These are phyloP conservation scores for Myiagra hebetior DNA, from an alignment of 2,113 vertebrate genomes.

Conservation along the genomic window DNA sequence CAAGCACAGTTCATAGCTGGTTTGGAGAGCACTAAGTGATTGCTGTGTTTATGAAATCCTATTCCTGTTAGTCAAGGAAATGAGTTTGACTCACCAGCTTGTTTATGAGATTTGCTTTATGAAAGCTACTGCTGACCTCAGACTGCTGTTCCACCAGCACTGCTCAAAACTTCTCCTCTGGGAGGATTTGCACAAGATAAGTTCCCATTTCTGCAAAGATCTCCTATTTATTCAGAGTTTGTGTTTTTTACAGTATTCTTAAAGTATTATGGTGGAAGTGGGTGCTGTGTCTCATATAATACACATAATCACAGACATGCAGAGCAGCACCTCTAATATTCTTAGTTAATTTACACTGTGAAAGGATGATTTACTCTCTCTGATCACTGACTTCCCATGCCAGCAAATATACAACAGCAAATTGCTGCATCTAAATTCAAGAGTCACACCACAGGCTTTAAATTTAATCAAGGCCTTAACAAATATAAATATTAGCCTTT, in stretches of 20 bases:
- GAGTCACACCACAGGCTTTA: background rate
- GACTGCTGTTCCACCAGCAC: background rate
- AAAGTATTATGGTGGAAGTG: background rate
- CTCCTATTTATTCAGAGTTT: background rate
- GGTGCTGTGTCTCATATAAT: background rate
- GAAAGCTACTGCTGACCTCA: constrained; percentile 4
- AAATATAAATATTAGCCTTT: background rate
- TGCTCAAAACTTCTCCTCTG: background rate
- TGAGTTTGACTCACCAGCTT: constrained; percentile 51
- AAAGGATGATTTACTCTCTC: background rate
- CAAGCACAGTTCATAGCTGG: fast-evolving
- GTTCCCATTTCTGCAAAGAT: background rate
- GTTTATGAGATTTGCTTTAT: constrained; percentile 34
- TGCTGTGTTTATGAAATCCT: constrained; percentile 51
- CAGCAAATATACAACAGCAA: background rate
- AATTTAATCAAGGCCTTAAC: background rate
- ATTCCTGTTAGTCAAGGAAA: constrained; percentile 57
- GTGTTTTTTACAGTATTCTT: background rate
- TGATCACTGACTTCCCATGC: background rate
- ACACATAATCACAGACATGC: background rate
- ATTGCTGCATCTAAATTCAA: background rate
- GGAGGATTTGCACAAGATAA: background rate
- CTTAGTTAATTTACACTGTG: background rate
- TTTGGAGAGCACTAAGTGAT: background rate
- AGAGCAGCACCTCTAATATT: background rate